Evolutionary conservation across 1,140 invertebrate species (phyloP), one percentile per base, ranked within the genome.

Genomic region (Euura lappo): DNA sequence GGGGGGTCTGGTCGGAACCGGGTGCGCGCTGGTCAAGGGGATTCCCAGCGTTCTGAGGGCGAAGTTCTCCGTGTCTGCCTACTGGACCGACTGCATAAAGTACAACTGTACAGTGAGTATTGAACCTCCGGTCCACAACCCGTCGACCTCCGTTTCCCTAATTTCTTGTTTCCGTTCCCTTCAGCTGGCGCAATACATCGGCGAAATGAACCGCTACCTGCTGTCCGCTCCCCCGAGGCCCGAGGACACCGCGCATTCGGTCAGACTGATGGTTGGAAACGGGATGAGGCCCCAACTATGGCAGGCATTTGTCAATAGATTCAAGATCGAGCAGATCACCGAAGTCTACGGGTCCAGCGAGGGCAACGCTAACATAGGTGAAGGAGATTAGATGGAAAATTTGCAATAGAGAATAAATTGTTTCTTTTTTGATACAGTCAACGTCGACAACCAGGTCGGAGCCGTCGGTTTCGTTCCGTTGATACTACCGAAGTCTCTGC

Each of bases 311-410:
- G 84, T 87, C 2, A 85, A 92, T 64, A 85, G 94, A 47, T 95
- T 95, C 81, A 88, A 90, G 45, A 89, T 94, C 8, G 84, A 89
- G 73, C 83, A 88, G 45, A 90, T 94, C 71, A 90, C 88, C 44
- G 94, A 95, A 83, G 90, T 95, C 71, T 95, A 95, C 80, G 94
- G 93, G 6, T 92, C 93, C 0, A 95, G 93, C 45, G 94, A 95
- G 85, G 93, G 94, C 75, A 95, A 94, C 81, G 92, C 92, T 71
- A 94, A 92, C 85, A 91, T 91, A 6, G 86, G 90, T 91, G 84
- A 28, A 28, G 28, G 28, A 28, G 28, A 28, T 28, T 28, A 0
- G 28, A 28, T 79, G 44, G 60, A 65, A 28, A 28, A 28, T 28
- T 28, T 28, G 28, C 28, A 28, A 28, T 28, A 28, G 28, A 28